A percentile compares a stretch with the other conserved stretches of the same genome.
These are phyloP conservation scores for Lasioglossum lativentre DNA, from an alignment of 2,888 invertebrate species.

Conservation along the genomic window DNA sequence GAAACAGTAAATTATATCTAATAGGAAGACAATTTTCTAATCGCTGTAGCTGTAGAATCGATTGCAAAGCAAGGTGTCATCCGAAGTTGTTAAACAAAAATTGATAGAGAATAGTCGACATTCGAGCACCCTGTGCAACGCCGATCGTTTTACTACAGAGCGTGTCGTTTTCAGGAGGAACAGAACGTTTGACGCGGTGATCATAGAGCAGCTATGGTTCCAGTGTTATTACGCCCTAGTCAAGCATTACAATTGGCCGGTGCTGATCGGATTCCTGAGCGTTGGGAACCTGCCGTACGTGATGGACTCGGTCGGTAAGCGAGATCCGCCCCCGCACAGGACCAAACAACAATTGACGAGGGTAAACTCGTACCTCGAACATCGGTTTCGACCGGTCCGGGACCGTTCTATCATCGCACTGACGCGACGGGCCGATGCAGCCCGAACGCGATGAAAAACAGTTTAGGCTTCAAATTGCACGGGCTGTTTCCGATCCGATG, in stretches of 20 bases:
- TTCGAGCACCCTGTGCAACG: background rate
- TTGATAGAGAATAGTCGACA: background rate
- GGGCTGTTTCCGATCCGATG: background rate
- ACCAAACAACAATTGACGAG: background rate
- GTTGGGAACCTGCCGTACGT: slow-evolving; percentile 81
- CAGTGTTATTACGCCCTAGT: slow-evolving; percentile 81
- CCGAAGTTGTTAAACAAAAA: background rate
- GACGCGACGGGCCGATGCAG: background rate
- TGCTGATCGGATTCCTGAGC: slow-evolving; percentile 80
- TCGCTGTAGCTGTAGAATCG: background rate
- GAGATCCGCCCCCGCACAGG: background rate
- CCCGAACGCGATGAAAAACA: background rate
- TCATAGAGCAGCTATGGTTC: slow-evolving; percentile 81
- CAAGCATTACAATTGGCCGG: slow-evolving; percentile 78
- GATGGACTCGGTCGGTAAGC: slow-evolving; percentile 81
- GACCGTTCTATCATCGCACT: background rate
- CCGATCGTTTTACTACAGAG: background rate
- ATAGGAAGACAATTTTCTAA: background rate
- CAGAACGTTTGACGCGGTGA: slow-evolving; percentile 78
- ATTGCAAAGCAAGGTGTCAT: background rate
- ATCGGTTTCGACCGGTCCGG: background rate
- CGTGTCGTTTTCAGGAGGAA: slow-evolving; percentile 69
- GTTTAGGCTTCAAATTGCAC: background rate
- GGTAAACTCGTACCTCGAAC: background rate
- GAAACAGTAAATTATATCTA: background rate